Conservation (phyloP, 2,113 vertebrate genomes). For the Corvus hawaiiensis region DNA sequence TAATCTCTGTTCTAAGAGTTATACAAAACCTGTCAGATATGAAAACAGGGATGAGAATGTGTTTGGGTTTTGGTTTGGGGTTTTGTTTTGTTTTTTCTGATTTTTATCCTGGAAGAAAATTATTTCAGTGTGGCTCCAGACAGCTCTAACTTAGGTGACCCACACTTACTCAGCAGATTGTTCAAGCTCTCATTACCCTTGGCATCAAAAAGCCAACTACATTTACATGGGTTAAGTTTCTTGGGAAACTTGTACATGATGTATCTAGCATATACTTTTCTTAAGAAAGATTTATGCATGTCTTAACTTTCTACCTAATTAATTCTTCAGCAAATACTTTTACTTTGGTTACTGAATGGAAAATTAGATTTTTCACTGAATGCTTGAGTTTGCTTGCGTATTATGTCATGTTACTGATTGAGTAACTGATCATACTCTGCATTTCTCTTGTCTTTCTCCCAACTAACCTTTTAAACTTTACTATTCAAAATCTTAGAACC, state of each 20-base stretch:
- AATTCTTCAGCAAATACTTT: background rate
- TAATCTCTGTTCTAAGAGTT: background rate
- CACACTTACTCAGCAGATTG: background rate
- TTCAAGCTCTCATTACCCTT: background rate
- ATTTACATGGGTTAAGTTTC: background rate
- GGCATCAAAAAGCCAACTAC: background rate
- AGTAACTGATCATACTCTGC: background rate
- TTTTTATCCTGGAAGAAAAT: background rate
- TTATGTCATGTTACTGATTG: background rate
- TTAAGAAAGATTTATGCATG: background rate
- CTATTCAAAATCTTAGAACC: background rate
- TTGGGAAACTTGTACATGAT: background rate
- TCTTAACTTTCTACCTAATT: background rate
- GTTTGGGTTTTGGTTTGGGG: accelerated
- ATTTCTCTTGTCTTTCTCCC: background rate
- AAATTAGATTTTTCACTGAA: background rate
- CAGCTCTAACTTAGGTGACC: background rate
- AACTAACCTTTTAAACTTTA: background rate
- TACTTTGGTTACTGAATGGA: background rate
- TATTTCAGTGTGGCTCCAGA: background rate
- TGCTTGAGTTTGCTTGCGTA: background rate
- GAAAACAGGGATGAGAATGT: background rate
- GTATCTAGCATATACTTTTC: background rate
- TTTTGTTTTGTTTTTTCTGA: background rate
- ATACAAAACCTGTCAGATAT: background rate